These are phyloP conservation scores for Muntiacus reevesi DNA, from an alignment of 2,113 vertebrate genomes.

Conservation along the genomic window DNA sequence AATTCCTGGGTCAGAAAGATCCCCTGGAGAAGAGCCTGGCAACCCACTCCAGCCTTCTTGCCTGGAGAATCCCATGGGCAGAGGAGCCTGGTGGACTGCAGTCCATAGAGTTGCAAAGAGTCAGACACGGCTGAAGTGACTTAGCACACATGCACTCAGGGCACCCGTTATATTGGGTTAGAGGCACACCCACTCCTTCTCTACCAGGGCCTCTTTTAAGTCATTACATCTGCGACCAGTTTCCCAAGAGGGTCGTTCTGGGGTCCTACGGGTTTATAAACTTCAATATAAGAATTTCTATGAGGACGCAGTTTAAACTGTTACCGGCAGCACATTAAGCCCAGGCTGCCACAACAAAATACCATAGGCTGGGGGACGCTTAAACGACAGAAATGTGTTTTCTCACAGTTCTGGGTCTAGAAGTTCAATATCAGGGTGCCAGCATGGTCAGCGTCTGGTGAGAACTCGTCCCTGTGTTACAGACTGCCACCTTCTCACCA, in stretches of 20 bases:
- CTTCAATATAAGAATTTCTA: background rate
- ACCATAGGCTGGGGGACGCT: background rate
- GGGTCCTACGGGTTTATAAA: background rate
- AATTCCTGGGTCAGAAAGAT: background rate
- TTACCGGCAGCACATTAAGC: too few relatives aligned
- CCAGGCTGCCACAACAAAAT: rapidly evolving
- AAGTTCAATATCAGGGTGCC: background rate
- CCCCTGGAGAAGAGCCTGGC: background rate
- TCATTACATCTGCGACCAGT: background rate
- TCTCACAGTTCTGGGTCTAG: background rate
- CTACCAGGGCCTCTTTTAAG: background rate
- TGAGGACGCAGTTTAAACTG: background rate
- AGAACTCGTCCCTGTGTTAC: background rate
- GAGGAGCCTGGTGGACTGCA: background rate
- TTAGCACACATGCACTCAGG: background rate
- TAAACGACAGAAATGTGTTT: background rate
- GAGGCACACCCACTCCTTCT: background rate
- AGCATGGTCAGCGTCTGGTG: background rate
- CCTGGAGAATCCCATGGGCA: background rate
- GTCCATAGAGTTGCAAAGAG: background rate
- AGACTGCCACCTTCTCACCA: background rate
- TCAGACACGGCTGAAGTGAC: background rate
- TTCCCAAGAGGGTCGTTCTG: background rate
- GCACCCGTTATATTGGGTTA: background rate
- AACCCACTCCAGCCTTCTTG: background rate